Percentiles rank a stretch among this genome's conserved stretches.
Evolutionary conservation across 2,113 vertebrate genomes (phyloP).

Genomic region (Phrynosoma blainvillii): DNA sequence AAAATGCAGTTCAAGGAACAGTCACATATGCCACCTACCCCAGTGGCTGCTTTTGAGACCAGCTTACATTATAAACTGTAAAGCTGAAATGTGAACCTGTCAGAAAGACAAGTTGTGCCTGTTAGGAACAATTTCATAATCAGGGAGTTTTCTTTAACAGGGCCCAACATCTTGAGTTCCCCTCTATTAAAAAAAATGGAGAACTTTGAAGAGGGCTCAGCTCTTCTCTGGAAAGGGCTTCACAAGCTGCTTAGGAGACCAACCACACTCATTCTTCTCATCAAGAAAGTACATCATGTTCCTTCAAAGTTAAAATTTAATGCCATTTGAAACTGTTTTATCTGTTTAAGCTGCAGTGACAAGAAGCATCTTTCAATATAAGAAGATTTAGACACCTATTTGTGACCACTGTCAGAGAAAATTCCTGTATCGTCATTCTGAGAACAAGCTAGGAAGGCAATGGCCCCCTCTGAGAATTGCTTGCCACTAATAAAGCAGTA

Average conservation of each 20-base stretch:
- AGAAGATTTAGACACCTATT: conserved; percentile 45
- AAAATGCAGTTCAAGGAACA: background rate
- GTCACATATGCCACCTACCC: background rate
- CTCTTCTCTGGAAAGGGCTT: background rate
- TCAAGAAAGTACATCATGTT: conserved; percentile 26
- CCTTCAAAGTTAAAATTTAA: conserved; percentile 44
- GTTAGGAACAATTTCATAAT: background rate
- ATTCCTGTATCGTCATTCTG: conserved; percentile 26
- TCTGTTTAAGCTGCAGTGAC: conserved; percentile 57
- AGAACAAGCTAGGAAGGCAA: conserved; percentile 27
- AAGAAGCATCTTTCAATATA: conserved; percentile 31
- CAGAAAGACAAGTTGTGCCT: conserved; percentile 17
- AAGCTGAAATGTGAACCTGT: conserved; percentile 45
- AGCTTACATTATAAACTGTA: conserved; percentile 24
- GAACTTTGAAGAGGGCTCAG: background rate
- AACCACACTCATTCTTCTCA: conserved; percentile 24
- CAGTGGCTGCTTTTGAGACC: conserved; percentile 34
- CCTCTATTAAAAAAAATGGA: background rate
- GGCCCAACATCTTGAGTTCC: conserved; percentile 26
- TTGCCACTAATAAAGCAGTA: conserved; percentile 22
- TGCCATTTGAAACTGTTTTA: conserved; percentile 56
- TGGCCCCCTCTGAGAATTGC: conserved; percentile 39
- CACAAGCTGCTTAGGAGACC: conserved; percentile 5
- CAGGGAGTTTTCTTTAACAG: conserved; percentile 30
- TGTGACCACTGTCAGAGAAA: conserved; percentile 49